Evolutionary conservation across 1,140 invertebrate genomes (phyloP).

Genomic region (Hycleus phaleratus): DNA sequence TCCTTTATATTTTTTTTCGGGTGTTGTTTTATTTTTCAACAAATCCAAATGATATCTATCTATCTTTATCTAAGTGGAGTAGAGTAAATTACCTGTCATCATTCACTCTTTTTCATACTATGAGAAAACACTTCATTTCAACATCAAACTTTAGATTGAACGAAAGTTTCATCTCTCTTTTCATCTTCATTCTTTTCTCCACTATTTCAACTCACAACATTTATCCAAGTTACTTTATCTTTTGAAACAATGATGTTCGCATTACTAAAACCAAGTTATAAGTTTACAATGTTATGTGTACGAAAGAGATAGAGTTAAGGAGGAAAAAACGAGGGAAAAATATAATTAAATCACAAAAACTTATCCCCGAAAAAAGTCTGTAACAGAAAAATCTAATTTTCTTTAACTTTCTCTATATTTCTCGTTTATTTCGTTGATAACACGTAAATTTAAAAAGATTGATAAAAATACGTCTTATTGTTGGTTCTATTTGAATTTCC

Average conservation of each 20-base stretch:
- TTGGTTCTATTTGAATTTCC: too few relatives aligned
- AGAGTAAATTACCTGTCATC: constrained; percentile 27
- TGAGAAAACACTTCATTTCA: constrained; percentile 28
- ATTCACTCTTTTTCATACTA: constrained; percentile 15
- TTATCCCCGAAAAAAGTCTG: too few relatives aligned
- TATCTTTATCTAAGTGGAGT: constrained; percentile 13
- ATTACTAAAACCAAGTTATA: constrained; percentile 23
- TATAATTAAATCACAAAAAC: too few relatives aligned
- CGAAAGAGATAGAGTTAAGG: not conserved
- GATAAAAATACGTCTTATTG: too few relatives aligned
- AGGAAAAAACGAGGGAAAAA: too few relatives aligned
- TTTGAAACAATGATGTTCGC: constrained; percentile 22
- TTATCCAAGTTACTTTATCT: constrained; percentile 20
- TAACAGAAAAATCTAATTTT: too few relatives aligned
- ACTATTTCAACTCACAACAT: constrained; percentile 2
- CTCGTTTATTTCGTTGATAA: too few relatives aligned
- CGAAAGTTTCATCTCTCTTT: constrained; percentile 17
- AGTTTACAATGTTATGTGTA: constrained; percentile 14
- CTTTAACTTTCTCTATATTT: too few relatives aligned
- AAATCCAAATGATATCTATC: too few relatives aligned
- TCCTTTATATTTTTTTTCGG: too few relatives aligned
- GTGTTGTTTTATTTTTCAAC: too few relatives aligned
- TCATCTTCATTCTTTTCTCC: constrained; percentile 10
- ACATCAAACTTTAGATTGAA: constrained; percentile 31
- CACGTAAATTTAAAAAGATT: too few relatives aligned